Conservation (phyloP, 2,113 vertebrate genomes). For the Pseudorhombus dupliciocellatus region DNA sequence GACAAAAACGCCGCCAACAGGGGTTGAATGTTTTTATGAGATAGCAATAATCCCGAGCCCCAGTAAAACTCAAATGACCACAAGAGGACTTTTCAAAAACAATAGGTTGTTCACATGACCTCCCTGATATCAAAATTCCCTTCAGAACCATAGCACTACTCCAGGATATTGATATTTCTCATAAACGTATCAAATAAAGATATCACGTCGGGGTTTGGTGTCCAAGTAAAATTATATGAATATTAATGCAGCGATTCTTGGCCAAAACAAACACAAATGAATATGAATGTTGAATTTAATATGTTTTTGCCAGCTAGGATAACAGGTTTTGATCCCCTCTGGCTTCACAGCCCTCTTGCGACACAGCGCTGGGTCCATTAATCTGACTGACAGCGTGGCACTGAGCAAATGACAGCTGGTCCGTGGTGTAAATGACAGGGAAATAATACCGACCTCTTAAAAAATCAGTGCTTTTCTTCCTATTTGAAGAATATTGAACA, state of each 20-base stretch:
- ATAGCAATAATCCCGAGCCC: constrained; percentile 9
- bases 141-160: constrained; percentile 34
- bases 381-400: constrained; percentile 12
- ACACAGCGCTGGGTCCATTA: neutral
- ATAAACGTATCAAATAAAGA: constrained; percentile 57
- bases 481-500: neutral
- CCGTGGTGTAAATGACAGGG: neutral
- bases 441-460: constrained; percentile 2
- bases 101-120: constrained; percentile 22
- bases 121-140: constrained; percentile 31
- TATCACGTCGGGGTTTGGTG: constrained; percentile 23
- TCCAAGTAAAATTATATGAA: constrained; percentile 60
- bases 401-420: constrained; percentile 3
- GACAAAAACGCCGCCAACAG: neutral
- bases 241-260: constrained; percentile 24
- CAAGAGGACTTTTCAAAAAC: neutral
- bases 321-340: constrained; percentile 32
- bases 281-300: constrained; percentile 25
- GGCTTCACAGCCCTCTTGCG: neutral
- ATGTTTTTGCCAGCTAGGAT: constrained; percentile 25
- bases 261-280: constrained; percentile 48
- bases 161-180: constrained; percentile 22
- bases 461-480: constrained; percentile 2
- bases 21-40: constrained; percentile 21
- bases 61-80: constrained; percentile 11